Conservation (phyloP, 2,888 invertebrate genomes). For the Dryomyza anilis region DNA sequence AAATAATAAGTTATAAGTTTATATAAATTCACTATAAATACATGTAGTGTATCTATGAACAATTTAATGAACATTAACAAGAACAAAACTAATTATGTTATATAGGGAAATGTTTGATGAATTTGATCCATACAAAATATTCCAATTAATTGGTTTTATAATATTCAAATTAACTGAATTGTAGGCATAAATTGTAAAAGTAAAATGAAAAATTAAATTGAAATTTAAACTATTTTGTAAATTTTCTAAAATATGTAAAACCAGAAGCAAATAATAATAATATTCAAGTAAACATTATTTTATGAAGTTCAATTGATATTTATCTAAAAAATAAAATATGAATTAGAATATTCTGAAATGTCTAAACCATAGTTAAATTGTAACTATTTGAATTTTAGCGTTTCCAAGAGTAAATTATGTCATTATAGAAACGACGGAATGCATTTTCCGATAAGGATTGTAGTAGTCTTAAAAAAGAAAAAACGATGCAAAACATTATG, state of each 20-base stretch:
- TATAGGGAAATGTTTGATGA: too few species aligned
- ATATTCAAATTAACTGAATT: constrained; percentile 1
- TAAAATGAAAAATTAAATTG: constrained; percentile 30
- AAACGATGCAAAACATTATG: not conserved
- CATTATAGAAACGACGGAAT: not conserved
- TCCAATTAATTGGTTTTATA: constrained; percentile 12
- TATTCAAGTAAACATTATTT: not conserved
- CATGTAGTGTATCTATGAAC: constrained; percentile 13
- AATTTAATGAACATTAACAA: constrained; percentile 7
- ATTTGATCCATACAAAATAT: constrained; percentile 38
- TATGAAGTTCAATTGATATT: not conserved
- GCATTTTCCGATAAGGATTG: not conserved
- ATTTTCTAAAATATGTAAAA: constrained; percentile 49
- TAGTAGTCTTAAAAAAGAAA: not conserved
- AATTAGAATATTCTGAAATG: too few species aligned
- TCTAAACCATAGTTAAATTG: too few species aligned
- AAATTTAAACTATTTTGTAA: constrained; percentile 50
- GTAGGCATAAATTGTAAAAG: constrained; percentile 32
- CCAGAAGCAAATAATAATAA: too few species aligned
- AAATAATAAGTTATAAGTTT: constrained; percentile 20
- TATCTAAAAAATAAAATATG: not conserved
- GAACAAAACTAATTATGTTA: not conserved
- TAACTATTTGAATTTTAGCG: constrained; percentile 9
- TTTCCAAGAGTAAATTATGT: not conserved
- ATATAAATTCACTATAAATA: too few species aligned